Conservation (phyloP, 2,888 invertebrate genomes). For the Heliothis peltigera region DNA sequence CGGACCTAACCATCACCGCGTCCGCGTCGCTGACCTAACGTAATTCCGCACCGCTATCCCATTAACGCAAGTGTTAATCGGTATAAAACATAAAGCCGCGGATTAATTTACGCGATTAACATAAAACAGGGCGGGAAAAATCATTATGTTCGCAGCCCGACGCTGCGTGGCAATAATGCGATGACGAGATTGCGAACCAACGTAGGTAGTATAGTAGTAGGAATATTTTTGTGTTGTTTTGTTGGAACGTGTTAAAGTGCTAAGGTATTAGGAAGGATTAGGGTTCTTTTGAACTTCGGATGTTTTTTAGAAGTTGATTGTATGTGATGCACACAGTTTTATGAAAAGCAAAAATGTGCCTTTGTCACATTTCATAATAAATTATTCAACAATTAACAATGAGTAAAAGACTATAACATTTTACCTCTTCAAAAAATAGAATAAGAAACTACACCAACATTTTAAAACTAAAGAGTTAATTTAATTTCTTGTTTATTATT, state of each 20-base stretch:
- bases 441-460: too few relatives aligned
- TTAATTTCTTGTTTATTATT: too few relatives aligned
- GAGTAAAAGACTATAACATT: too few relatives aligned
- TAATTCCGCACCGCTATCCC: constrained; percentile 70
- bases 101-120: constrained; percentile 73
- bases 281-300: not conserved
- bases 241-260: not conserved
- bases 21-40: constrained; percentile 64
- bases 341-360: too few relatives aligned
- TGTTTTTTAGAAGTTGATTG: not conserved
- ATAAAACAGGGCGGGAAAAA: constrained; percentile 76
- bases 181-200: constrained; percentile 53
- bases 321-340: too few relatives aligned
- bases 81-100: constrained; percentile 77
- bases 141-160: constrained; percentile 65
- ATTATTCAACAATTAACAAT: too few relatives aligned
- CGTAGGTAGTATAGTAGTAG: constrained; percentile 10
- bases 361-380: too few relatives aligned
- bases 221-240: not conserved
- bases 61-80: constrained; percentile 82
- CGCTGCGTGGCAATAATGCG: constrained; percentile 55
- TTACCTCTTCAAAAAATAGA: too few relatives aligned
- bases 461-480: too few relatives aligned
- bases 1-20: constrained; percentile 45
- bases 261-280: not conserved